Base-by-base conservation (phyloP, 2,113 vertebrate genomes). In the Triplophysa rosa region DNA sequence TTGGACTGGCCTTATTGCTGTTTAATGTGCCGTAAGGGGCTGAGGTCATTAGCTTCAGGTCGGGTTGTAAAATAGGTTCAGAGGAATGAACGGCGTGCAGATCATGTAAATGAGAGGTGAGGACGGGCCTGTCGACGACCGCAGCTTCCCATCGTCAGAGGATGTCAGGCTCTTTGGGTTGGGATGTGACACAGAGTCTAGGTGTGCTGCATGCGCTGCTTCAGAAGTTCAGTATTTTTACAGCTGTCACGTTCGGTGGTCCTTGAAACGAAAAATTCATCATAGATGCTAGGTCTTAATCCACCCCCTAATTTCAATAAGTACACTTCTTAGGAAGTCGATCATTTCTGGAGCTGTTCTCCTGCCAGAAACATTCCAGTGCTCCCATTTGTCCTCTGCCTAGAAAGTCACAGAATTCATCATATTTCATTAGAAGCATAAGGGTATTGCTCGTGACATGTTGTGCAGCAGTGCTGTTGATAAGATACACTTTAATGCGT, bases 21-120 rank as follows among this genome's bases (percentile, higher is more conserved):
- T 92, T 92, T 92, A 92, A 92, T 93, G 91, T 91, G 89, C 89
- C 89, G 89, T 93, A 93, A 92, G 92, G 90, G 91, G 90, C 85
- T 90, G 86, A 89, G 88, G 89, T 92, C 92, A 94, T 91, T 92
- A 89, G 89, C 88, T 91, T 91, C 87, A 88, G 91, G 92, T 92
- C 91, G 90, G 90, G 89, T 89, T 91, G 89, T 92, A 91, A 91
- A 92, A 91, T 90, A 89, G 91, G 90, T 91, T 90, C 79, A 87
- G 87, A 86, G 83, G 82, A 89, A 87, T 87, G 86, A 80, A 85
- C 79, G 83, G 85, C 89, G 90, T 88, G 89, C 87, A 87, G 85
- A 88, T 90, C 88, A 89, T 89, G 89, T 85, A 89, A 91, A 91
- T 88, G 88, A 89, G 85, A 69, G 85, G 83, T 75, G 86, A 78